Percentiles rank a stretch among this genome's conserved stretches.
Evolutionary conservation across 2,113 vertebrate species (phyloP).

Genomic region (Helogale parvula): DNA sequence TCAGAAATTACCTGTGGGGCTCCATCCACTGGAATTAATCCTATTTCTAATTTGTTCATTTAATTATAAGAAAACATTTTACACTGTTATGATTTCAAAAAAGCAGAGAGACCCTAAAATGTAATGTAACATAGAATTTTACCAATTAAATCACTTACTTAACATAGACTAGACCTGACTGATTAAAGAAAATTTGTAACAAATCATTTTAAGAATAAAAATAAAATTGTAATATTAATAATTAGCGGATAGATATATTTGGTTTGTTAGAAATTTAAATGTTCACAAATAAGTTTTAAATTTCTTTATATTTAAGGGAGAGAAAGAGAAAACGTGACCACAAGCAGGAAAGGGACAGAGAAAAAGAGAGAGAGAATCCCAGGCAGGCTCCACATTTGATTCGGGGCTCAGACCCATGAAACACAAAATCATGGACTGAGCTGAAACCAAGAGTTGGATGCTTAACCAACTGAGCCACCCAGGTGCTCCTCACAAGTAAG

Average conservation of each 20-base stretch:
- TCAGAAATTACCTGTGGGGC: conserved; percentile 5
- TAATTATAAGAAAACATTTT: conserved; percentile 55
- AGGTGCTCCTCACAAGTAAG: neutral
- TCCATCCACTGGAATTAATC: conserved; percentile 4
- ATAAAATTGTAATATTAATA: conserved; percentile 42
- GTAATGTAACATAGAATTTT: conserved; percentile 48
- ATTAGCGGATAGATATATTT: conserved; percentile 27
- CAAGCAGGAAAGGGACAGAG: too few relatives aligned
- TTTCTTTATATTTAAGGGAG: neutral
- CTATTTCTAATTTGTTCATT: conserved; percentile 51
- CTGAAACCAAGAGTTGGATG: too few relatives aligned
- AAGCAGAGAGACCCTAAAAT: conserved; percentile 30
- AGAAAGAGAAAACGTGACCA: too few relatives aligned
- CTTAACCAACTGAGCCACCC: too few relatives aligned
- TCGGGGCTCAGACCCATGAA: too few relatives aligned
- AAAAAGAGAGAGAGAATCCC: too few relatives aligned
- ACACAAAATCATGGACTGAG: too few relatives aligned
- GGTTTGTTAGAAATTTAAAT: conserved; percentile 54
- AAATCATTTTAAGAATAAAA: conserved; percentile 13
- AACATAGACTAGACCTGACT: neutral
- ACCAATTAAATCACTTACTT: conserved; percentile 24
- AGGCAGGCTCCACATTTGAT: too few relatives aligned
- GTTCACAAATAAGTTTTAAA: conserved; percentile 28
- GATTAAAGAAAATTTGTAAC: conserved; percentile 29
- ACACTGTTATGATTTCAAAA: conserved; percentile 9